Evolutionary conservation across 2,888 invertebrate species (phyloP).

Genomic region (Antheraea yamamai): DNA sequence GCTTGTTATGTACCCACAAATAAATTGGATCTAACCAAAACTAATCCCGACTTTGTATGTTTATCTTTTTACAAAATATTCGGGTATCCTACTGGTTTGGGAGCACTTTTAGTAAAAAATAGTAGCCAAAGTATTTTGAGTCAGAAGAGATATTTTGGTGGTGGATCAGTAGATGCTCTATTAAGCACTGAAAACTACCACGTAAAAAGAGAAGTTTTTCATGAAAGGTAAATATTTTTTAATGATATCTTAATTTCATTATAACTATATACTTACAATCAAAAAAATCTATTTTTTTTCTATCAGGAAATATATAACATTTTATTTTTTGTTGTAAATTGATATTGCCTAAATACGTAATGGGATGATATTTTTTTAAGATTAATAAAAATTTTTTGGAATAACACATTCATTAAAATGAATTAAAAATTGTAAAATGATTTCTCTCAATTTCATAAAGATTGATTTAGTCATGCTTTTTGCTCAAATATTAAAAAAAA

Average conservation of each 20-base stretch:
- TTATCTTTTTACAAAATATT: constrained; percentile 99
- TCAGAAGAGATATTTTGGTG: constrained; percentile 92
- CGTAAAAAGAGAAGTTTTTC: constrained; percentile 84
- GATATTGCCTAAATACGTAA: no score
- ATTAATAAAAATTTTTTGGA: no score
- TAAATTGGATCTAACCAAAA: constrained; percentile 86
- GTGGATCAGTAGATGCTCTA: constrained; percentile 95
- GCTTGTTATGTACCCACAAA: constrained; percentile 91
- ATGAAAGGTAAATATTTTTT: constrained; percentile 84
- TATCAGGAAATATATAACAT: no score
- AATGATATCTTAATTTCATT: neutral
- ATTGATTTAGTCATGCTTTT: neutral
- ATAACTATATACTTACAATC: no score
- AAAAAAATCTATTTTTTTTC: no score
- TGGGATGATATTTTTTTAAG: no score
- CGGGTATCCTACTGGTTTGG: constrained; percentile 96
- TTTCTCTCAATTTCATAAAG: no score
- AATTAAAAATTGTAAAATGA: no score
- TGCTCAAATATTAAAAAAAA: neutral
- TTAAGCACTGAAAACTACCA: constrained; percentile 87
- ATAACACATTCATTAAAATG: no score
- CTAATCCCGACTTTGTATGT: constrained; percentile 93
- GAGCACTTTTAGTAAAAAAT: constrained; percentile 91
- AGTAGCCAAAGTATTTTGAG: constrained; percentile 81
- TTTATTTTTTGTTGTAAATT: no score